Evolutionary conservation across 1,140 invertebrate species (phyloP), one percentile per base, ranked within the genome.

Genomic region (Drosophila bocqueti): DNA sequence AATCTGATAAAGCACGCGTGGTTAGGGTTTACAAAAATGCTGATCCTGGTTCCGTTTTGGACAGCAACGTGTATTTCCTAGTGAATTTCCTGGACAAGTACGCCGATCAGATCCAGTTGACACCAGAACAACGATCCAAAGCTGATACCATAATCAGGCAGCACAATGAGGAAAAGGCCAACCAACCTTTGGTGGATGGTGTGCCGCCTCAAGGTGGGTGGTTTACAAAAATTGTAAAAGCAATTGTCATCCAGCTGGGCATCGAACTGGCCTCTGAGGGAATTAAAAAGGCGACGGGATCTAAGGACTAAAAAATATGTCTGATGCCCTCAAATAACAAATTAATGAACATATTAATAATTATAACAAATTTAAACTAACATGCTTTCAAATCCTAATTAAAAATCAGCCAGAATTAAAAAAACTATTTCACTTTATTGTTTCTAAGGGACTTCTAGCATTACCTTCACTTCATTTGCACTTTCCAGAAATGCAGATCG

Each of bases 401-500:
- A 31, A 31, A 50, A n/a, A 24, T 49, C 3, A 4, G 4, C 0
- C 0, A 50, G 1, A 31, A 6, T 52, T 21, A 55, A 26, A 5
- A 26, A 42, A 13, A 62, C 38, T 11, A 62, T 38, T 46, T 58
- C n/a, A 62, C 40, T 60, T 52, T 40, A 18, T 46, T 43, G 1
- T n/a, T 74, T 69, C 45, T 34, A 40, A 43, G n/a, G 3, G 15
- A 16, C 49, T 71, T 36, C 1, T 8, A 21, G 16, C 16, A 10
- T 46, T 4, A n/a, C 15, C 54, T 94, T 24, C 93, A 95, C 81
- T 95, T 95, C 40, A 93, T 93, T 75, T 93, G 93, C 46, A 96
- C 91, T 91, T 94, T 95, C 95, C 95, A 96, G 81, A 96, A 95
- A 76, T 93, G 93, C 18, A 96, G 71, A 83, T 95, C 95, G 65